Base-by-base conservation (phyloP, 2,888 invertebrate genomes). In the Callyntrura sp. region DNA sequence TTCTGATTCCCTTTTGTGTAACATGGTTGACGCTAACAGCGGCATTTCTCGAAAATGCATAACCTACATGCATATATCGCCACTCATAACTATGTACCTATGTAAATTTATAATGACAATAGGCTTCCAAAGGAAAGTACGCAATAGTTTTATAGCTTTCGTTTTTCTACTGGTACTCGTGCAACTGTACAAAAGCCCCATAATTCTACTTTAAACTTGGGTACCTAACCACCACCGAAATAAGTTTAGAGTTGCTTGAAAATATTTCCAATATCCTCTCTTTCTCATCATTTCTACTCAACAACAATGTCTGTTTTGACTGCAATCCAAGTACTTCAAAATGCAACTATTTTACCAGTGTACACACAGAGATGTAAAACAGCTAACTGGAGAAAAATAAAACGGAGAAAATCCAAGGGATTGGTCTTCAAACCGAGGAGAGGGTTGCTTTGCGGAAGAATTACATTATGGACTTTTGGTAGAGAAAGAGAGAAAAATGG, bases 251-350 rank as follows among this genome's bases (percentile, higher is more conserved):
- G 43, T 57, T 79, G 28, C 28, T 51, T 11, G 8, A 51, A 76
- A 65, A 62, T 82, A 81, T 78, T 84, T 68, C 68, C 65, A 45
- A 83, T 83, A 62, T 88, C 83, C 83, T 83, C 51, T 81, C 68
- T 76, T 62, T 65, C 62, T 82, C 48, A 55, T 76, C 76, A 76
- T 76, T 25, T 51, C 23, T 35, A 48, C 70, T 68, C 62, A 28
- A 70, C 76, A 57, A 81, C 82, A 65, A 45, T 84, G 68, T 84
- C 57, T 25, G 57, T 70, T 70, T 73, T 78, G 87, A 70, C 68
- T 87, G 76, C 45, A 35, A 20, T 85, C 45, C 28, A 73, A 23
- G 48, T 65, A 62, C 76, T 65, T 86, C 85, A 45, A 82, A 60
- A 45, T 76, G 85, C 76, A 86, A 17, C 78, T 48, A 20, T 55